Conservation (phyloP, 2,888 invertebrate genomes). For the Amiota minor region DNA sequence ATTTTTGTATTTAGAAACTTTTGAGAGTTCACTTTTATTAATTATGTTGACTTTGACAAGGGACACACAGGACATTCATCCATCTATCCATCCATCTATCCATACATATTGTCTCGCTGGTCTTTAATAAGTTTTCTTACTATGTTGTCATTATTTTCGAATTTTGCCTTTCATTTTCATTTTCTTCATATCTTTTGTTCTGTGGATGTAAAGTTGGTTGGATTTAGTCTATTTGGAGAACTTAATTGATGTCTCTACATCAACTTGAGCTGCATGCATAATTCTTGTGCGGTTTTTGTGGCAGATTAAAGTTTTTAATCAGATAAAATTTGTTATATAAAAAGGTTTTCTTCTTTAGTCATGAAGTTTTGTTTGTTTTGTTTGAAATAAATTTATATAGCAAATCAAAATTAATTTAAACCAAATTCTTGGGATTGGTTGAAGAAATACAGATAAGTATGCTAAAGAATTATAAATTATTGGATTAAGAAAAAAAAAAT, state of each 20-base stretch:
- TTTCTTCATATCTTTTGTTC: too few relatives aligned
- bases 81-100: too few relatives aligned
- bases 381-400: background rate
- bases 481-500: too few relatives aligned
- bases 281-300: slow-evolving; percentile 16
- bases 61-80: slow-evolving; percentile 45
- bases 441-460: too few relatives aligned
- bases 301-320: background rate
- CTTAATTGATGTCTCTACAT: slow-evolving; percentile 26
- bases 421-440: too few relatives aligned
- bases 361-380: background rate
- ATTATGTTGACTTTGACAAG: slow-evolving; percentile 69
- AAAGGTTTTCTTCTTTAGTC: background rate
- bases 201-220: slow-evolving; percentile 19
- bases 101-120: slow-evolving; percentile 4
- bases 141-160: background rate
- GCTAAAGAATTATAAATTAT: too few relatives aligned
- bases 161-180: too few relatives aligned
- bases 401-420: too few relatives aligned
- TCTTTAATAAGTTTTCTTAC: slow-evolving; percentile 25
- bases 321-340: background rate
- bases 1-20: slow-evolving; percentile 47
- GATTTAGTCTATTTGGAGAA: slow-evolving; percentile 18
- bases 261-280: slow-evolving; percentile 22
- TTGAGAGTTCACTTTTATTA: slow-evolving; percentile 47